phyloP scores from a whole-genome alignment of 2,797 vertebrate species.

The Monodelphis domestica region DNA sequence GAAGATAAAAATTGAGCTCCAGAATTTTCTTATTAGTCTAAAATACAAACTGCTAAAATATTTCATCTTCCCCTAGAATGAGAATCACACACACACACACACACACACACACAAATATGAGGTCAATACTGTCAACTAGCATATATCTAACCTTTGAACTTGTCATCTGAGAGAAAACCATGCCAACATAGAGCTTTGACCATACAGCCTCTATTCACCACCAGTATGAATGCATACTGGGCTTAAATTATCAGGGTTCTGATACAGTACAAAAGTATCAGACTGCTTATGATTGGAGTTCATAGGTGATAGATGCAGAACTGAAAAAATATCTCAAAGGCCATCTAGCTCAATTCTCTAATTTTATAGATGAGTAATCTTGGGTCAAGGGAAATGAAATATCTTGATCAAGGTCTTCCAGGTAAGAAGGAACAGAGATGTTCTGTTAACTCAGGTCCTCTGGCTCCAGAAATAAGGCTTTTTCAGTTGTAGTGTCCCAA shows the following conservation, averaged over 20 bases:
- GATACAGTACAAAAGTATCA: not conserved
- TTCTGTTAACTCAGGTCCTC: not conserved
- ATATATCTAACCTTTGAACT: not conserved
- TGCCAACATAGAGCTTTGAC: not conserved
- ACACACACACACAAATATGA: not conserved
- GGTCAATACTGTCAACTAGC: not conserved
- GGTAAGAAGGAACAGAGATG: not conserved
- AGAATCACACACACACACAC: not conserved
- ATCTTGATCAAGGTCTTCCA: not conserved
- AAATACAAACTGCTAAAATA: not conserved
- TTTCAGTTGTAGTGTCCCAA: not conserved
- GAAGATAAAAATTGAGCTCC: not conserved
- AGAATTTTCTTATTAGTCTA: not conserved
- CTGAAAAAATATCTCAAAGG: not conserved
- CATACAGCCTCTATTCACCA: not conserved
- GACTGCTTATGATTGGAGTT: not conserved
- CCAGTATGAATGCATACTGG: not conserved
- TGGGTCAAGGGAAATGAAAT: not conserved
- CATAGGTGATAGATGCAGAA: not conserved
- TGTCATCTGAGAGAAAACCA: not conserved
- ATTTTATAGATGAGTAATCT: not conserved
- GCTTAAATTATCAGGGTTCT: not conserved
- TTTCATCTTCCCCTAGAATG: not conserved
- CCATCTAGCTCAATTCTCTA: not conserved
- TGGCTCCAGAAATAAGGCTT: not conserved